A percentile compares a stretch with the other conserved stretches of the same genome.
These are phyloP conservation scores for Chiloscyllium plagiosum DNA, from an alignment of 2,113 vertebrate species.

Conservation along the genomic window DNA sequence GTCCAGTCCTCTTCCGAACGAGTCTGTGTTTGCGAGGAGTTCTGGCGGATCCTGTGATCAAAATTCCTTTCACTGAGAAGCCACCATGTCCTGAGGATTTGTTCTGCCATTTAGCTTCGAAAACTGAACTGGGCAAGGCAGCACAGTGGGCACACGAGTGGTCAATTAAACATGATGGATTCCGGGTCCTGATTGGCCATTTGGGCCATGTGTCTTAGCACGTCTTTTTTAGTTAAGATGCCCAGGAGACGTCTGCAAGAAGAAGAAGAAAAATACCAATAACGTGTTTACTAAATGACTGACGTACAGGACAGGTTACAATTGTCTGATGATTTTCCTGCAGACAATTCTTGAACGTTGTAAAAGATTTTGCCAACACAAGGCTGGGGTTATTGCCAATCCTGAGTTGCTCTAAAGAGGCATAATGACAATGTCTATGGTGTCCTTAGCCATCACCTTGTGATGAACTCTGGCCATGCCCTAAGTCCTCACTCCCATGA, in stretches of 20 bases:
- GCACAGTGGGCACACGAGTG: background rate
- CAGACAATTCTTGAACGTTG: background rate
- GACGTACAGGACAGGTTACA: background rate
- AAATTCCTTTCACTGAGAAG: background rate
- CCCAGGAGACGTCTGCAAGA: slow-evolving; percentile 65
- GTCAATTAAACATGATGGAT: slow-evolving; percentile 95
- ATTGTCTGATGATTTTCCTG: background rate
- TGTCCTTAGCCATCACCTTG: background rate
- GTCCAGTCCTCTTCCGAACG: background rate
- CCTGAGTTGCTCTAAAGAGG: background rate
- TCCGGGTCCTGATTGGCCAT: slow-evolving; percentile 99
- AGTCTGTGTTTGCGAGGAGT: background rate
- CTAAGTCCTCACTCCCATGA: background rate
- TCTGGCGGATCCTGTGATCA: background rate
- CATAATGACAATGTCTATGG: background rate
- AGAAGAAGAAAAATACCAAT: slow-evolving; percentile 44
- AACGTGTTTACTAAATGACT: too few relatives aligned
- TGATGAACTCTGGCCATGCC: too few relatives aligned
- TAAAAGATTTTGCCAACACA: background rate
- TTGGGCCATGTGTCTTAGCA: slow-evolving; percentile 95
- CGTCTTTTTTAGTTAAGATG: slow-evolving; percentile 93
- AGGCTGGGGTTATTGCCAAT: background rate
- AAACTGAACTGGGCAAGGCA: background rate
- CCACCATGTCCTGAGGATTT: background rate
- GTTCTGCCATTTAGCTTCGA: background rate